These are phyloP conservation scores for Aleiodes leptofemur DNA, from an alignment of 2,888 invertebrate genomes.

Conservation along the genomic window DNA sequence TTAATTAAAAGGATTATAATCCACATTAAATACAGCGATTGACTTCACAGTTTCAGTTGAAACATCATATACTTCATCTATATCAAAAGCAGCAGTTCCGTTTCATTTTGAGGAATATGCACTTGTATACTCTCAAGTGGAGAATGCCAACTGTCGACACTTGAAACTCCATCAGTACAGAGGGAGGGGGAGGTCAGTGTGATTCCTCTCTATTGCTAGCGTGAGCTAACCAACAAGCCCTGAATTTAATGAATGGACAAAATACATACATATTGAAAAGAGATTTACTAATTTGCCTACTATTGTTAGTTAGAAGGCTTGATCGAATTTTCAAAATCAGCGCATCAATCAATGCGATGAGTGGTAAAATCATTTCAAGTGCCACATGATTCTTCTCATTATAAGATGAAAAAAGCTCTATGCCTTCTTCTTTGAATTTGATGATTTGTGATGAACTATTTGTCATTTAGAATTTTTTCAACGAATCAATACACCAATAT, in stretches of 20 bases:
- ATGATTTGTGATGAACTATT: too few relatives aligned
- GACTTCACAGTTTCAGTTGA: slow-evolving; percentile 42
- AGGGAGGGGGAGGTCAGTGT: slow-evolving; percentile 46
- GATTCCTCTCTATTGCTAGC: slow-evolving; percentile 2
- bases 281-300: neutral
- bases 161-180: slow-evolving; percentile 59
- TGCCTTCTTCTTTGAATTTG: too few relatives aligned
- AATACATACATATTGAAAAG: neutral
- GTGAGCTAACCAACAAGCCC: neutral
- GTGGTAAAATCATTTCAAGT: too few relatives aligned
- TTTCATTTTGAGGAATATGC: slow-evolving; percentile 43
- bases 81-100: slow-evolving; percentile 47
- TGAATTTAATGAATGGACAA: too few relatives aligned
- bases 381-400: too few relatives aligned
- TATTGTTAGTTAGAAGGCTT: too few relatives aligned
- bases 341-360: neutral
- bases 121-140: slow-evolving; percentile 66
- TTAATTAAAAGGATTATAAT: neutral
- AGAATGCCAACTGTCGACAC: slow-evolving; percentile 74
- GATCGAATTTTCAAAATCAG: neutral
- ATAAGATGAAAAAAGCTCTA: too few relatives aligned
- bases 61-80: slow-evolving; percentile 49
- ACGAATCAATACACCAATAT: too few relatives aligned
- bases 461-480: too few relatives aligned
- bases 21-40: neutral